Percentiles rank a stretch among this genome's conserved stretches.
phyloP scores from a whole-genome alignment of 2,113 vertebrate genomes.

The Vombatus ursinus region DNA sequence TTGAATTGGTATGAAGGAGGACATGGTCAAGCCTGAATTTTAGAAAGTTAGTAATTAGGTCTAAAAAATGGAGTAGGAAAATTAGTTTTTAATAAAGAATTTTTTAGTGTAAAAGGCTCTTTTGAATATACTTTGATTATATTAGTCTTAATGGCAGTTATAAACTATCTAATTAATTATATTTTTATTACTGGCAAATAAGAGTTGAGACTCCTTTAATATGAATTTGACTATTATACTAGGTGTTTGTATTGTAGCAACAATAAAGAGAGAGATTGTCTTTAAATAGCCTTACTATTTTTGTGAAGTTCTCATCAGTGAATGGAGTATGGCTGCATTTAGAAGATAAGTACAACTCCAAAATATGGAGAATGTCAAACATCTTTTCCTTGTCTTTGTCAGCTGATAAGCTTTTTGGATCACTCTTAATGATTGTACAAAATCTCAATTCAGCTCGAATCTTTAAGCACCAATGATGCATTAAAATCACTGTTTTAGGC shows the following conservation, averaged over 20 bases:
- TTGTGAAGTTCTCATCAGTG: background rate
- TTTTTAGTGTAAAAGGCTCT: background rate
- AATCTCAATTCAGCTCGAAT: background rate
- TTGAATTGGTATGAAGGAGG: background rate
- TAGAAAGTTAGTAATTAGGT: background rate
- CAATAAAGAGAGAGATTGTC: background rate
- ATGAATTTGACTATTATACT: background rate
- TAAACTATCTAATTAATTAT: background rate
- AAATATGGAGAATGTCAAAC: background rate
- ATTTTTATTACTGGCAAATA: background rate
- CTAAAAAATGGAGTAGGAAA: background rate
- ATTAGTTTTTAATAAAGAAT: background rate
- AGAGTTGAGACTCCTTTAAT: background rate
- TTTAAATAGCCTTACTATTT: background rate
- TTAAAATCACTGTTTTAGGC: background rate
- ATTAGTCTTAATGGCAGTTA: background rate
- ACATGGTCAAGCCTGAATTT: background rate
- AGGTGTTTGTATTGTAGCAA: background rate
- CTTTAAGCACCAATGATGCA: background rate
- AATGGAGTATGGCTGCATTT: background rate
- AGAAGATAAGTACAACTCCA: background rate
- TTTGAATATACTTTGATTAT: background rate
- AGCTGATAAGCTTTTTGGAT: background rate
- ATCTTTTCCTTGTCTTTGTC: background rate
- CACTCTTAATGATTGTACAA: background rate